Conservation (phyloP, 2,888 invertebrate species). For the Oeneis ivallda region DNA sequence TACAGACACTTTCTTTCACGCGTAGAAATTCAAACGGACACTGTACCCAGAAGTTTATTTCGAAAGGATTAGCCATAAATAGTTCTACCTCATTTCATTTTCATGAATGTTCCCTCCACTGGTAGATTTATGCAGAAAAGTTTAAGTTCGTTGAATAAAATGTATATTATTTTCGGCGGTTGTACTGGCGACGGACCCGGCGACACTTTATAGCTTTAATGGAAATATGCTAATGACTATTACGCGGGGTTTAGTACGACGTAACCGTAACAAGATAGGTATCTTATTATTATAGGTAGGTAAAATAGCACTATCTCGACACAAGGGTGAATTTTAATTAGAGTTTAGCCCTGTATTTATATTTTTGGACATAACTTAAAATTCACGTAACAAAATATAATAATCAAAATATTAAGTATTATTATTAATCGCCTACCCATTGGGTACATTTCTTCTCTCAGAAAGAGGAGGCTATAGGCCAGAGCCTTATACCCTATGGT, state of each 20-base stretch:
- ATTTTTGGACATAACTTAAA: background rate
- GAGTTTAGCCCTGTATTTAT: background rate
- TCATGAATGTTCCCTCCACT: constrained; percentile 73
- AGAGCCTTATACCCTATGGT: too few relatives aligned
- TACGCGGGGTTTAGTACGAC: constrained; percentile 15
- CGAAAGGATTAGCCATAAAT: constrained; percentile 80
- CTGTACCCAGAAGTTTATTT: constrained; percentile 70
- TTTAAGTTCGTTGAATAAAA: constrained; percentile 80
- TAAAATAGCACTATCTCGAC: background rate
- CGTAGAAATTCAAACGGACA: constrained; percentile 63
- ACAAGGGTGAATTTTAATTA: constrained; percentile 12
- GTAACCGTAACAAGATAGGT: constrained; percentile 17
- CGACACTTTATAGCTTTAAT: constrained; percentile 53
- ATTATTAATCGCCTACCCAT: too few relatives aligned
- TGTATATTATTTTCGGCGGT: constrained; percentile 68
- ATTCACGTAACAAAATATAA: too few relatives aligned
- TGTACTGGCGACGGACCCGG: constrained; percentile 66
- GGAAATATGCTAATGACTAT: constrained; percentile 24
- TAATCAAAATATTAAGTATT: too few relatives aligned
- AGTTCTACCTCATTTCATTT: constrained; percentile 78
- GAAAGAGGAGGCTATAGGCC: too few relatives aligned
- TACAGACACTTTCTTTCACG: constrained; percentile 64
- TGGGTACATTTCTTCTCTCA: too few relatives aligned
- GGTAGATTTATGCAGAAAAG: constrained; percentile 78
- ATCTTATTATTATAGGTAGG: constrained; percentile 1